Evolutionary conservation across 2,888 invertebrate species (phyloP), one percentile per base, ranked within the genome.

Genomic region (Diachrysia chrysitis): DNA sequence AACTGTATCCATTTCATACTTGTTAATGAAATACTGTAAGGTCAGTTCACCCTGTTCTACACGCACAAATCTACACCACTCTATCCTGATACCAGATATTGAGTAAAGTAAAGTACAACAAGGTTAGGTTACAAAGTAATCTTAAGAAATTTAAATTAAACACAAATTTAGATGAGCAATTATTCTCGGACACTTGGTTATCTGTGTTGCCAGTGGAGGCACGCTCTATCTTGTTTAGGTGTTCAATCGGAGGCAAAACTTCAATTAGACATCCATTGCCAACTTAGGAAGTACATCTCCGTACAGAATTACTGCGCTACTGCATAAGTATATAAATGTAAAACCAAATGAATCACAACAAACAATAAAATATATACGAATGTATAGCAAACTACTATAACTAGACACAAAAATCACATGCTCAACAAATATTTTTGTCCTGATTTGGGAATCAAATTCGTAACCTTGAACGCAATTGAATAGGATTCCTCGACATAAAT

Each of bases 381-480:
- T 10, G 48, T 51, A 21, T 51, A 21, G 1, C 17, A 37, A 42
- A 21, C 46, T 17, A 46, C n/a, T n/a, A 48, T 2, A 21, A 19
- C 19, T 4, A 19, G 48, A 51, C 19, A 51, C 21, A 51, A 12
- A 51, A 51, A 21, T 51, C 19, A 51, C 48, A 21, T 21, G 2
- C 48, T 21, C 19, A 21, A 19, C 48, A 51, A 51, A 51, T 19
- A 19, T 51, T 51, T 51, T 51, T 51, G 21, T 21, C 48, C 21
- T 21, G 48, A 51, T 51, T 51, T 51, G 19, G 48, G 48, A 51
- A 51, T 21, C 48, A 51, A 51, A 51, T 42, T n/a, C 42, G 48
- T 51, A 12, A 51, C 48, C 48, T 51, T 51, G 48, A 21, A 51
- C 48, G 19, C 19, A 48, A 19, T n/a, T n/a, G n/a, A n/a, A n/a